Evolutionary conservation across 2,113 vertebrate genomes (phyloP).

Genomic region (Thryonomys swinderianus): DNA sequence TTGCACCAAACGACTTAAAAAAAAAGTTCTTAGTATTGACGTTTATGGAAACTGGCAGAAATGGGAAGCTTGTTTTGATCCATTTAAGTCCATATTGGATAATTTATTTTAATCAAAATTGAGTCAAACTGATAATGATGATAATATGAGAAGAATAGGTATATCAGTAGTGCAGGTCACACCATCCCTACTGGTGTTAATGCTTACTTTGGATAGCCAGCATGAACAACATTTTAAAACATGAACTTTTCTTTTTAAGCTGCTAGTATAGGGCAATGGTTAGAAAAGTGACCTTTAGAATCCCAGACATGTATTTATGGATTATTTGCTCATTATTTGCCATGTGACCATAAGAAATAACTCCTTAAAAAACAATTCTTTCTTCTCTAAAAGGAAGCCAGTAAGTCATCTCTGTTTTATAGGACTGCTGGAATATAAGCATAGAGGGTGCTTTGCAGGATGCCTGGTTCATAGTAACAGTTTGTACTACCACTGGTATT

Average conservation of each 20-base stretch:
- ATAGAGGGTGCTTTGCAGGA: background rate
- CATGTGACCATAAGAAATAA: background rate
- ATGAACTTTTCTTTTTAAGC: background rate
- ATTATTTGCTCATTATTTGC: background rate
- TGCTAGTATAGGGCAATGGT: background rate
- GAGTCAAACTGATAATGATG: background rate
- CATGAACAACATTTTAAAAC: background rate
- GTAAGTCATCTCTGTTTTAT: background rate
- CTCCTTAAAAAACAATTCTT: background rate
- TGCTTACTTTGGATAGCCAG: background rate
- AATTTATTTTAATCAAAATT: constrained; percentile 50
- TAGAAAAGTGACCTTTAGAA: background rate
- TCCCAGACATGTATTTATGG: background rate
- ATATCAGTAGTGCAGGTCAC: background rate
- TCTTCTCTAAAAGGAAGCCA: constrained; percentile 19
- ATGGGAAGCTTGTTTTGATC: background rate
- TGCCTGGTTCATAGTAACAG: background rate
- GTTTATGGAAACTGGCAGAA: background rate
- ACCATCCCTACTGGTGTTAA: background rate
- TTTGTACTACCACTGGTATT: background rate
- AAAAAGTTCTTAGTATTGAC: constrained; percentile 22
- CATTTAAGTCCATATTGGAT: background rate
- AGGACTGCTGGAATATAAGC: background rate
- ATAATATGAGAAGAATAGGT: background rate
- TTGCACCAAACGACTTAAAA: background rate